Conservation (phyloP, 1,140 invertebrate species). For the Laodelphax striatellus region DNA sequence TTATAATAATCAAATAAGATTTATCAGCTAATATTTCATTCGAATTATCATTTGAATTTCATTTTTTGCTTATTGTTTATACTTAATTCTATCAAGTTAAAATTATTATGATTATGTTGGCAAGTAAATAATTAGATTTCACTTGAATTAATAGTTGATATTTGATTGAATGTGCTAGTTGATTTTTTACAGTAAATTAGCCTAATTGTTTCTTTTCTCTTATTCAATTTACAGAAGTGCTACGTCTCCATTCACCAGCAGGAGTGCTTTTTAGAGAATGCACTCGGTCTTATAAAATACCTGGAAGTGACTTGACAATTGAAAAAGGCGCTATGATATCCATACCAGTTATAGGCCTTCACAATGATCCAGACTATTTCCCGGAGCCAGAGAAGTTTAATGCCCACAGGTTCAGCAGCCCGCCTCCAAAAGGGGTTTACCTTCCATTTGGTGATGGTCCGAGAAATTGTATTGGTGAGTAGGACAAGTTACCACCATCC, state of each 20-base stretch:
- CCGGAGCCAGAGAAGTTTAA: slow-evolving; percentile 40
- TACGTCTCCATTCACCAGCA: not conserved
- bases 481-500: too few species aligned
- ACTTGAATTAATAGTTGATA: not conserved
- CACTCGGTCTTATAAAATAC: slow-evolving; percentile 35
- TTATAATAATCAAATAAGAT: too few species aligned
- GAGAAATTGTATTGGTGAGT: slow-evolving; percentile 46
- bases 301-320: slow-evolving; percentile 32
- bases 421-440: slow-evolving; percentile 27
- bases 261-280: slow-evolving; percentile 24
- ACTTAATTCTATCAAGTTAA: too few species aligned
- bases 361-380: slow-evolving; percentile 44
- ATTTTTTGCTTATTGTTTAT: too few species aligned
- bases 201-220: not conserved
- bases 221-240: not conserved
- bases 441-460: slow-evolving; percentile 50
- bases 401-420: slow-evolving; percentile 39
- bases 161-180: too few species aligned
- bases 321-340: slow-evolving; percentile 38
- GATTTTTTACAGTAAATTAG: too few species aligned
- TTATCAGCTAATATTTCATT: too few species aligned
- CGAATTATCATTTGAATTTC: too few species aligned
- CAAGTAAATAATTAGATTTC: too few species aligned
- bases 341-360: slow-evolving; percentile 43
- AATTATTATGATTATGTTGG: too few species aligned